Percentiles rank a stretch among this genome's conserved stretches.
phyloP scores from a whole-genome alignment of 2,888 invertebrate genomes.

The Xanthia icteritia region DNA sequence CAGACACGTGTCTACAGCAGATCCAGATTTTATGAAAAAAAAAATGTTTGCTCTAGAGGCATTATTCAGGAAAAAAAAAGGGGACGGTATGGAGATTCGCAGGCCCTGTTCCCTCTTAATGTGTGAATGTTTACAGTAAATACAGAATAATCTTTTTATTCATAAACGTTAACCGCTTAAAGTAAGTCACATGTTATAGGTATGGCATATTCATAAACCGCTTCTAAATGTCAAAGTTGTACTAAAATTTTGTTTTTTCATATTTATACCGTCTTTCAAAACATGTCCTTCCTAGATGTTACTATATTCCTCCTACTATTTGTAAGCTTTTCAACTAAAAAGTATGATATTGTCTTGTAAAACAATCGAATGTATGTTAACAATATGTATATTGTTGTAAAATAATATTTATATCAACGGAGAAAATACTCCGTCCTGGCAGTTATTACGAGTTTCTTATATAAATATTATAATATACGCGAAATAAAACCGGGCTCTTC shows the following conservation, averaged over 20 bases:
- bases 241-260: constrained; percentile 5
- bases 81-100: too few relatives aligned
- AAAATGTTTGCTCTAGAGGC: too few relatives aligned
- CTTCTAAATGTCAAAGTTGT: constrained; percentile 7
- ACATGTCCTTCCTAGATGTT: constrained; percentile 7
- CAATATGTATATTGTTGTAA: constrained; percentile 8
- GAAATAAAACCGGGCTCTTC: constrained; percentile 47
- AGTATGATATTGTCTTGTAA: not conserved
- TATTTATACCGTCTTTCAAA: not conserved
- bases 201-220: constrained; percentile 18
- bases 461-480: constrained; percentile 7
- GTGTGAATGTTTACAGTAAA: not conserved
- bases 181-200: not conserved
- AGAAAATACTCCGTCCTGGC: not conserved
- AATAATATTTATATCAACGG: constrained; percentile 12
- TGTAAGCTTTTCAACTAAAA: constrained; percentile 6
- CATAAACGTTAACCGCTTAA: not conserved
- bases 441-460: constrained; percentile 6
- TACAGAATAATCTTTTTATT: constrained; percentile 9
- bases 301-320: constrained; percentile 15
- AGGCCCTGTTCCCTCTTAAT: too few relatives aligned
- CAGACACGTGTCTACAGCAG: too few relatives aligned
- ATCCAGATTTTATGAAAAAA: too few relatives aligned
- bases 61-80: too few relatives aligned
- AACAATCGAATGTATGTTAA: constrained; percentile 2